phyloP scores from a whole-genome alignment of 2,888 invertebrate genomes.

The Drosophila putrida region DNA sequence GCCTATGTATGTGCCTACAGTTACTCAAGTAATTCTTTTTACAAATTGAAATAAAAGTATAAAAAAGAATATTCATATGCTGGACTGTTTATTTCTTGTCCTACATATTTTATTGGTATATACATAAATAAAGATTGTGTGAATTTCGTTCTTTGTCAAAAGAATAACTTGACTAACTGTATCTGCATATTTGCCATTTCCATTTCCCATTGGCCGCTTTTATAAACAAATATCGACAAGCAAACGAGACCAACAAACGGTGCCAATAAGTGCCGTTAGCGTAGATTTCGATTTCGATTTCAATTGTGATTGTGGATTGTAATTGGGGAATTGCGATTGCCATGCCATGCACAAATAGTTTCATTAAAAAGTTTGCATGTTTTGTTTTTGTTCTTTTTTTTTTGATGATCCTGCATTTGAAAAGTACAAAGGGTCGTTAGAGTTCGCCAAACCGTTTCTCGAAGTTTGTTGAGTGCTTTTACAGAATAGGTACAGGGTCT shows the following conservation, averaged over 20 bases:
- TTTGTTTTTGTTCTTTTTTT: slow-evolving; percentile 22
- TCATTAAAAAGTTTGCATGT: slow-evolving; percentile 56
- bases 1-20: not conserved
- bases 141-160: not conserved
- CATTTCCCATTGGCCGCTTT: slow-evolving; percentile 28
- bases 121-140: no score
- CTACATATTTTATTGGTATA: no score
- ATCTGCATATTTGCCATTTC: slow-evolving; percentile 19
- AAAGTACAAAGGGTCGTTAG: no score
- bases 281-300: slow-evolving; percentile 6
- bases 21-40: not conserved
- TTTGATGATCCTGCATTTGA: no score
- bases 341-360: slow-evolving; percentile 38
- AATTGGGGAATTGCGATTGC: slow-evolving; percentile 8
- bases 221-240: slow-evolving; percentile 34
- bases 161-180: not conserved
- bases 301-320: slow-evolving; percentile 1
- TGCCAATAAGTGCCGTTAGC: slow-evolving; percentile 21
- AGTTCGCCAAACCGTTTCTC: no score
- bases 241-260: slow-evolving; percentile 5
- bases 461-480: no score
- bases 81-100: no score
- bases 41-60: no score
- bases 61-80: not conserved
- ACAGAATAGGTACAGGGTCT: no score